Conservation (phyloP, 2,113 vertebrate genomes). For the Amazona vittata region DNA sequence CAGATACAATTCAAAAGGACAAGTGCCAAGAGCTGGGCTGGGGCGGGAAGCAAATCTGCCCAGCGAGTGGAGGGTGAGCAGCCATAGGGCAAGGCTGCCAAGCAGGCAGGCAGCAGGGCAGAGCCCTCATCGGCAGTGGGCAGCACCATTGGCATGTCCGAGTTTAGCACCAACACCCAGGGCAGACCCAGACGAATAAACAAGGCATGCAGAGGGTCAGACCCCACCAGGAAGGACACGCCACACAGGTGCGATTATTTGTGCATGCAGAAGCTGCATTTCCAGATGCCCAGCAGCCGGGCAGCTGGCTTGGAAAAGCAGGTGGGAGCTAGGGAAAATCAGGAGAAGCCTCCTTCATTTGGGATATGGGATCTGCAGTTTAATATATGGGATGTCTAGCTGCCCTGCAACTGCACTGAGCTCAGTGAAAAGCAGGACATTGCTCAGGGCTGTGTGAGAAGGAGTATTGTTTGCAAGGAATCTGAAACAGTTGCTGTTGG, state of each 20-base stretch:
- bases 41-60: not conserved
- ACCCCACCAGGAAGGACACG: not conserved
- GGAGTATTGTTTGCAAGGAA: not conserved
- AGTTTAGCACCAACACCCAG: not conserved
- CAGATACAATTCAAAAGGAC: conserved; percentile 63
- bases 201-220: accelerated
- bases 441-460: not conserved
- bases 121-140: not conserved
- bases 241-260: not conserved
- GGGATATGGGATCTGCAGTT: not conserved
- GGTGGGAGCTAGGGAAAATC: not conserved
- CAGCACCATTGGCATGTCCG: not conserved
- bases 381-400: not conserved
- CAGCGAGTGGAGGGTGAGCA: not conserved
- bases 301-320: not conserved
- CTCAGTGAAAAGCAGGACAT: not conserved
- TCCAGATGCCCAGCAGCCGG: not conserved
- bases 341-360: not conserved
- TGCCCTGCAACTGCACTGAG: not conserved
- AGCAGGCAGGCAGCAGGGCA: not conserved
- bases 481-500: not conserved
- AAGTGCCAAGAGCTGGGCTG: conserved; percentile 30
- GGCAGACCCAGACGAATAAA: not conserved
- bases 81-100: not conserved
- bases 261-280: not conserved